Percentiles rank a stretch among this genome's conserved stretches.
phyloP scores from a whole-genome alignment of 2,113 vertebrate genomes.

The Trichechus manatus region DNA sequence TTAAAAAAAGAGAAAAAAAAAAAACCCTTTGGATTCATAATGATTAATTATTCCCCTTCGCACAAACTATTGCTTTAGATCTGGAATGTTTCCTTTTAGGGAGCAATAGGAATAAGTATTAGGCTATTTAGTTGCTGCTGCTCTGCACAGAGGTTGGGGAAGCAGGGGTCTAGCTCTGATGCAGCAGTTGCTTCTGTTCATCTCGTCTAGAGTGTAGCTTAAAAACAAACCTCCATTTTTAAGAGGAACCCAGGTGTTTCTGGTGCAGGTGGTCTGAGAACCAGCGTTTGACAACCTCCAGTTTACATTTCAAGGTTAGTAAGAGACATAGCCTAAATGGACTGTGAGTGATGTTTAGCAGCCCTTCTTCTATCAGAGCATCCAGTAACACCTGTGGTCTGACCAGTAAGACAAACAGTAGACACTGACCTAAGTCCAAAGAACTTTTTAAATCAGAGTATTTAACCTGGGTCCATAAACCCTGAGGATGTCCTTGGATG shows the following conservation, averaged over 20 bases:
- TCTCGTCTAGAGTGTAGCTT: background rate
- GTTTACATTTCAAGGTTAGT: background rate
- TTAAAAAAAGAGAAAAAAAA: conserved; percentile 26
- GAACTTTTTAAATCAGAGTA: background rate
- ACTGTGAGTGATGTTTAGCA: background rate
- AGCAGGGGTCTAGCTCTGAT: background rate
- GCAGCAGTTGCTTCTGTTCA: background rate
- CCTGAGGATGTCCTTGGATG: background rate
- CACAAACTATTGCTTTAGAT: conserved; percentile 8
- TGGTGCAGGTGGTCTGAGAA: background rate
- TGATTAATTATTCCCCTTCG: conserved; percentile 35
- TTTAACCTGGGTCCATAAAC: background rate
- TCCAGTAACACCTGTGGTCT: background rate
- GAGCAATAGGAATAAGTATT: background rate
- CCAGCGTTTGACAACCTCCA: background rate
- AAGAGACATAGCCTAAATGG: background rate
- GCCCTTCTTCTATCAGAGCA: background rate
- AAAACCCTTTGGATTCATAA: background rate
- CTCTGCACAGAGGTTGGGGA: background rate
- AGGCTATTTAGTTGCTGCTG: background rate
- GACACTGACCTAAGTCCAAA: background rate
- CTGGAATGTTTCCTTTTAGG: background rate
- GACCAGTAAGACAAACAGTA: background rate
- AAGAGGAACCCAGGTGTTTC: background rate
- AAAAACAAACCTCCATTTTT: background rate